Evolutionary conservation across 2,797 vertebrate genomes (phyloP).

Genomic region (Columba guinea): DNA sequence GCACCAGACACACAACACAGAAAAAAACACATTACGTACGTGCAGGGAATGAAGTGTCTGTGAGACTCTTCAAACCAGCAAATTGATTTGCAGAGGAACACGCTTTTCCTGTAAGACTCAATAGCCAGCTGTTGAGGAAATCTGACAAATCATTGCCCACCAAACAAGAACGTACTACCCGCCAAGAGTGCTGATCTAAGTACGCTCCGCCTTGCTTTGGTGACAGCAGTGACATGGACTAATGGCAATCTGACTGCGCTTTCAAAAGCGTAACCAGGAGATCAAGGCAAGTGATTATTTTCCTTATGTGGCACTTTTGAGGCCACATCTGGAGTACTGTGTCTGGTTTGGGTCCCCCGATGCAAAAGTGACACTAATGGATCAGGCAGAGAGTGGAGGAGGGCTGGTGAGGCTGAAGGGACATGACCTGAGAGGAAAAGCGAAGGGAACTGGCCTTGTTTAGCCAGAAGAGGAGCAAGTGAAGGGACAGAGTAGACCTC

Average conservation of each 20-base stretch:
- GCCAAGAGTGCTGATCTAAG: not conserved
- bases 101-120: not conserved
- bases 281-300: not conserved
- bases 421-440: not conserved
- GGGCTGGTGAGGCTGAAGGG: not conserved
- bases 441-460: not conserved
- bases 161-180: not conserved
- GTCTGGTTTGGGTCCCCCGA: not conserved
- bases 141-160: not conserved
- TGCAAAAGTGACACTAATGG: not conserved
- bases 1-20: not conserved
- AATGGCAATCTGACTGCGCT: not conserved
- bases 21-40: rapidly evolving
- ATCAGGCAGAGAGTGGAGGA: not conserved
- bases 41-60: not conserved
- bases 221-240: not conserved
- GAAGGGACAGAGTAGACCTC: not conserved
- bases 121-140: not conserved
- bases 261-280: not conserved
- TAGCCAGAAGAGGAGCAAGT: not conserved
- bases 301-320: not conserved
- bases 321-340: not conserved
- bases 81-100: not conserved
- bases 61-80: not conserved
- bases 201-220: not conserved